These are phyloP conservation scores for Drosophila paracracens DNA, from an alignment of 2,888 invertebrate species.

Conservation along the genomic window DNA sequence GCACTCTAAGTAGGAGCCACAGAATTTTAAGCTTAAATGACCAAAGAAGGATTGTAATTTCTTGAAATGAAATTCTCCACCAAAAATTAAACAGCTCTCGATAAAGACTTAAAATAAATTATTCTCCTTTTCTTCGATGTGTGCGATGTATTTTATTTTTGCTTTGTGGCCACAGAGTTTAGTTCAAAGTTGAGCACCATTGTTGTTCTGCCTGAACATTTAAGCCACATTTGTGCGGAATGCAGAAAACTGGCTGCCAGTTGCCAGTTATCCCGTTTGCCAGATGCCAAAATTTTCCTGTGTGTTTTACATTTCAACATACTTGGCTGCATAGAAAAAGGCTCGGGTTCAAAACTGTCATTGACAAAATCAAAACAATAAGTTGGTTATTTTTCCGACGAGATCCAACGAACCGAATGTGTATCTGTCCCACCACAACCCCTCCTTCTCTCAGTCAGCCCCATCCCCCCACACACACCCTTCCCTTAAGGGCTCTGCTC, in stretches of 20 bases:
- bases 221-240: constrained; percentile 57
- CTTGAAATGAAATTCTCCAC: neutral
- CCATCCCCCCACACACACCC: neutral
- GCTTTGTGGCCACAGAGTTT: constrained; percentile 32
- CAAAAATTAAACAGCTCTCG: neutral
- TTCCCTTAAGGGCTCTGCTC: constrained; percentile 20
- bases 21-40: neutral
- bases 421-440: neutral
- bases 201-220: constrained; percentile 36
- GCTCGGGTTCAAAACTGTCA: constrained; percentile 58
- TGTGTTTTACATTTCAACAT: constrained; percentile 56
- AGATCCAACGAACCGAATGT: constrained; percentile 62
- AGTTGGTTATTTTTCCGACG: constrained; percentile 70
- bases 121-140: neutral
- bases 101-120: neutral
- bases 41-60: neutral
- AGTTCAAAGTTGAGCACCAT: constrained; percentile 5
- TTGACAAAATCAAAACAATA: constrained; percentile 80
- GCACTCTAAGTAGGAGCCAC: neutral
- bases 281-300: constrained; percentile 41
- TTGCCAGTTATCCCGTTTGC: constrained; percentile 20
- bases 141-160: neutral
- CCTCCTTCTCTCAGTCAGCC: neutral
- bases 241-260: constrained; percentile 49
- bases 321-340: constrained; percentile 66